Percentiles rank a stretch among this genome's conserved stretches.
Conservation (phyloP, 37 sponge, comb jelly and placozoan species). For the Halichondria panicea region DNA sequence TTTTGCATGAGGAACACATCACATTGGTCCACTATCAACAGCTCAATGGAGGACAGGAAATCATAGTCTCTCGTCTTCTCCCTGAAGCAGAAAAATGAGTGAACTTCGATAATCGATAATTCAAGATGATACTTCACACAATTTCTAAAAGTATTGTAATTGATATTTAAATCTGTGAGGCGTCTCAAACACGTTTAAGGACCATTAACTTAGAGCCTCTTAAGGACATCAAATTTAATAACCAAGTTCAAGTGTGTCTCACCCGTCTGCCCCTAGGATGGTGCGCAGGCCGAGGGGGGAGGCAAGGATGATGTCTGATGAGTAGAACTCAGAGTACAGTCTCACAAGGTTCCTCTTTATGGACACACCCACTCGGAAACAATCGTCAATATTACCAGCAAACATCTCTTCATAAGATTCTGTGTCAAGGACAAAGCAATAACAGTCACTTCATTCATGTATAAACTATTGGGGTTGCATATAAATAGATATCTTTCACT, state of each 20-base stretch:
- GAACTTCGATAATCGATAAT: no score
- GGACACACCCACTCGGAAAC: constrained; percentile 88
- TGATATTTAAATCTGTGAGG: no score
- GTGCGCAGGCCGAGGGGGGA: constrained; percentile 95
- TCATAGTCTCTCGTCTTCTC: constrained; percentile 90
- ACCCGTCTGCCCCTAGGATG: constrained; percentile 85
- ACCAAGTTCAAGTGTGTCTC: not conserved
- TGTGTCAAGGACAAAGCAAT: not conserved
- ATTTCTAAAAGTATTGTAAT: no score
- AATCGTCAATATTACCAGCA: constrained; percentile 95
- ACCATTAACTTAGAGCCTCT: not conserved
- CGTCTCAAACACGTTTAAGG: no score
- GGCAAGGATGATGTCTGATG: constrained; percentile 93
- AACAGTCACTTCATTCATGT: not conserved
- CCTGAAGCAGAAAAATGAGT: no score
- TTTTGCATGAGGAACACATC: constrained; percentile 99
- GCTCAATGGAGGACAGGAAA: constrained; percentile 94
- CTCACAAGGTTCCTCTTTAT: constrained; percentile 69
- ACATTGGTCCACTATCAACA: constrained; percentile 82
- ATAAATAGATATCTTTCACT: no score
- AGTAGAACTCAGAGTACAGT: constrained; percentile 90
- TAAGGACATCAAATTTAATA: not conserved
- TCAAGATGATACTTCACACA: no score
- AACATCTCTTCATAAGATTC: constrained; percentile 73
- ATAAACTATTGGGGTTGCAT: not conserved